Base-by-base conservation (phyloP, 30 jellyfish, hydroid and myxozoan species). In the Aurelia aurita region DNA sequence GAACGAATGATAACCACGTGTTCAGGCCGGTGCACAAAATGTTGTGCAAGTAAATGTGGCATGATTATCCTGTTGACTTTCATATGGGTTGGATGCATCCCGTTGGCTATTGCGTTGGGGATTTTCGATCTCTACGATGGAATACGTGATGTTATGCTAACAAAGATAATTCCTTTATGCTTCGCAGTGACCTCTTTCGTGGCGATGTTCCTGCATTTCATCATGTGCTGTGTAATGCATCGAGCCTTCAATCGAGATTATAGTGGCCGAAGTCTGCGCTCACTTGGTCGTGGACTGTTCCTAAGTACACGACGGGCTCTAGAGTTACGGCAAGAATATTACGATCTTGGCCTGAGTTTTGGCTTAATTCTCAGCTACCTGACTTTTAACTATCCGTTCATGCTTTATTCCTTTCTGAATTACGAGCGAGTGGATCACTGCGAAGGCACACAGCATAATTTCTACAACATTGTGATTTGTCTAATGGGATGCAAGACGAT, bases 251-350 rank as follows among this genome's bases (percentile, higher is more conserved):
- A 58, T 22, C 68, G 25, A 28, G 88, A 77, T 22, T 13, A 7
- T 2, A 59, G 20, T 16, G 26, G 31, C 5, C 88, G 88, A 25
- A 59, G 55, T 35, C 32, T 45, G 22, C 62, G 88, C 2, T 77
- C 88, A 16, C 72, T 77, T 58, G 88, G 88, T 22, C 78, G 71
- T 59, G 88, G 88, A 10, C 54, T 77, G 29, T 51, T 77, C 46
- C 5, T 77, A 16, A 77, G 69, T 15, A 58, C 88, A 1, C 39
- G 72, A 60, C 25, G 57, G 16, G 69, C 57, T 12, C 88, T 58
- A 0, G 79, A 67, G 32, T 77, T 77, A 16, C 57, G 79, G 16
- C 88, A 77, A 68, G 79, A 77, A 29, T 77, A 58, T 25, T 66
- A 66, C 31, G 43, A 62, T 20, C 19, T 45, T 22, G 88, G 80